These are phyloP conservation scores for Cancer borealis DNA, from an alignment of 2,888 invertebrate species.

Conservation along the genomic window DNA sequence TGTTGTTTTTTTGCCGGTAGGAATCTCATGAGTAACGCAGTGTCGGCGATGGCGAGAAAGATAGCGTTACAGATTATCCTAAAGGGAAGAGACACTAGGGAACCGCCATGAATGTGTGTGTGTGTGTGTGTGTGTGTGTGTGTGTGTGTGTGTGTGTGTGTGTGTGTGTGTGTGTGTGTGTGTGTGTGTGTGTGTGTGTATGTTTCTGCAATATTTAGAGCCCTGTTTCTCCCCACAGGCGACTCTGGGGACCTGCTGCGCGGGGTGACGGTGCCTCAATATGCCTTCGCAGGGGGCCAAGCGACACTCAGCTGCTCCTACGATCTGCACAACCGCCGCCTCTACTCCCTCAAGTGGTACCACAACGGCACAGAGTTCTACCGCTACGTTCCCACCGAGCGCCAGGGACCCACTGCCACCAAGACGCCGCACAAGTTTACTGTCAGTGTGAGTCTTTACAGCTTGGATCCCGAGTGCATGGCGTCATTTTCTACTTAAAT, in stretches of 20 bases:
- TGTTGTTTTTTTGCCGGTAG: not conserved
- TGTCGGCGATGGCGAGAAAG: not conserved
- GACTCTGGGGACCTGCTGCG: constrained; percentile 53
- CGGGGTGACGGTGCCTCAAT: constrained; percentile 55
- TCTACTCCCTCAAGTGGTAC: constrained; percentile 54
- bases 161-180: not conserved
- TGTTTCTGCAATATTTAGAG: not conserved
- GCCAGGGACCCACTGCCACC: constrained; percentile 4
- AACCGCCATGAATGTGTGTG: not conserved
- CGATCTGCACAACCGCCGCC: constrained; percentile 49
- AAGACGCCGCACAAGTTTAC: constrained; percentile 18
- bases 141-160: not conserved
- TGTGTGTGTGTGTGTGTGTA: not conserved
- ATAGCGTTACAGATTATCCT: constrained; percentile 12
- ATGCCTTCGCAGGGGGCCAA: constrained; percentile 58
- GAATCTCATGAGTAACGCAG: not conserved
- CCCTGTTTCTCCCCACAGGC: not conserved
- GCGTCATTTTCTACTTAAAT: not conserved
- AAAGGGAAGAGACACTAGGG: constrained; percentile 12
- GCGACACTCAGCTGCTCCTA: constrained; percentile 56
- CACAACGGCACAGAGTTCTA: constrained; percentile 30
- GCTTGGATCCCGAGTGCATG: not conserved
- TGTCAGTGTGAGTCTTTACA: not conserved
- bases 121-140: not conserved
- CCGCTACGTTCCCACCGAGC: constrained; percentile 20